Conservation (phyloP, 2,797 vertebrate species). For the Australoheros facetus region DNA sequence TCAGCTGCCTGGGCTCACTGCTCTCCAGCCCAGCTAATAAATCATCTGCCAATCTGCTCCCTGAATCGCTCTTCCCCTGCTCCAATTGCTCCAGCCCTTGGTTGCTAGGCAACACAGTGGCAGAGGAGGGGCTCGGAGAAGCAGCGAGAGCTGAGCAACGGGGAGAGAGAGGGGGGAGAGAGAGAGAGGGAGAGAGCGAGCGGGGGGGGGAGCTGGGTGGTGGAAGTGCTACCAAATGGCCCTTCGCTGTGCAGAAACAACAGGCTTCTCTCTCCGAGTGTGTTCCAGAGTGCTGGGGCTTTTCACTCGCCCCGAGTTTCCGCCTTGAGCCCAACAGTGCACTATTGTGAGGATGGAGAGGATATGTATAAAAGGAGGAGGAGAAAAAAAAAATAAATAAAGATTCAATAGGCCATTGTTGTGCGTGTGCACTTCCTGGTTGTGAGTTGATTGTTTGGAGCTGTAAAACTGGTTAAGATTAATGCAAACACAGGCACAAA, state of each 20-base stretch:
- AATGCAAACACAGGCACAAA: conserved; percentile 64
- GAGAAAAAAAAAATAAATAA: conserved; percentile 53
- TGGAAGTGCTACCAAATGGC: conserved; percentile 85
- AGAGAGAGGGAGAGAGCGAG: not conserved
- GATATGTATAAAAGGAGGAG: conserved; percentile 65
- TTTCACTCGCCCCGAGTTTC: conserved; percentile 74
- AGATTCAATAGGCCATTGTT: conserved; percentile 83
- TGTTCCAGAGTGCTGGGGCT: conserved; percentile 83
- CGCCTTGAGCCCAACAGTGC: conserved; percentile 77
- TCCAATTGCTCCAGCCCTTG: conserved; percentile 85
- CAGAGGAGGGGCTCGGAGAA: conserved; percentile 77
- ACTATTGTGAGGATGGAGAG: conserved; percentile 76
- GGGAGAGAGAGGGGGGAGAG: not conserved
- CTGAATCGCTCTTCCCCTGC: conserved; percentile 86
- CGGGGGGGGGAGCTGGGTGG: conserved; percentile 49
- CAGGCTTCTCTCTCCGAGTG: conserved; percentile 85
- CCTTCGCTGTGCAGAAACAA: conserved; percentile 87
- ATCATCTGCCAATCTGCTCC: conserved; percentile 92
- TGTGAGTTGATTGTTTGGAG: conserved; percentile 81
- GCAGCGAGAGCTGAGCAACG: conserved; percentile 52
- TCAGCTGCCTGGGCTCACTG: conserved; percentile 86
- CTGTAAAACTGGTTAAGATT: conserved; percentile 84
- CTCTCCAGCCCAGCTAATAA: conserved; percentile 88
- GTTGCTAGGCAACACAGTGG: conserved; percentile 91
- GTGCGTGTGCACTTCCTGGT: conserved; percentile 82